These are phyloP conservation scores for Plagodis pulveraria DNA, from an alignment of 2,888 invertebrate species.

Conservation along the genomic window DNA sequence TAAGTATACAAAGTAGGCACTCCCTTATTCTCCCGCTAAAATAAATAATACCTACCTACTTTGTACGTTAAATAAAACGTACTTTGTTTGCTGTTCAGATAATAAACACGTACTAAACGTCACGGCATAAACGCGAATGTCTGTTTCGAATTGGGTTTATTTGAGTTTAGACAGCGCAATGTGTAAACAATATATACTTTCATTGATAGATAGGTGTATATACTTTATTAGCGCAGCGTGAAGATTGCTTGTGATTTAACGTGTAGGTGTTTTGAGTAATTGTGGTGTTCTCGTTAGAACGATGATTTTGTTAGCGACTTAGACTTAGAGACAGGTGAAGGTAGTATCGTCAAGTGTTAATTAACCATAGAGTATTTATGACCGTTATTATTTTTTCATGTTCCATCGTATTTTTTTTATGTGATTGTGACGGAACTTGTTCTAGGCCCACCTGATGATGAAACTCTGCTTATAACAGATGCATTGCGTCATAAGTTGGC, in stretches of 20 bases:
- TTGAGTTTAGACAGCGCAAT: background rate
- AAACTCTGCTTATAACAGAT: too few relatives aligned
- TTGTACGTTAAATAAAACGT: slow-evolving; percentile 4
- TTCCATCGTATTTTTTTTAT: too few relatives aligned
- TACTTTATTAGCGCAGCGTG: background rate
- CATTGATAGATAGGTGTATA: background rate
- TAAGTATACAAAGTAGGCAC: slow-evolving; percentile 7
- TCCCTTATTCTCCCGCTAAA: slow-evolving; percentile 3
- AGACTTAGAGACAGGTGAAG: too few relatives aligned
- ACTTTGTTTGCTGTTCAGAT: slow-evolving; percentile 7
- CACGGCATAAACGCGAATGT: slow-evolving; percentile 14
- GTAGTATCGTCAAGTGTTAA: too few relatives aligned
- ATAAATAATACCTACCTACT: slow-evolving; percentile 4
- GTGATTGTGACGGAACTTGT: too few relatives aligned
- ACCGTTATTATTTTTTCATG: too few relatives aligned
- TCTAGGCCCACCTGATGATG: too few relatives aligned
- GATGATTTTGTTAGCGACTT: too few relatives aligned
- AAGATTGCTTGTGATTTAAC: background rate
- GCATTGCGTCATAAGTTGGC: too few relatives aligned
- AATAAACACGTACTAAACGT: slow-evolving; percentile 18
- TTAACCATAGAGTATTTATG: too few relatives aligned
- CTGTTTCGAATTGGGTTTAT: slow-evolving; percentile 9
- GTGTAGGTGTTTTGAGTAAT: background rate
- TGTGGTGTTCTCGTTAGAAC: background rate
- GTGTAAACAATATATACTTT: background rate